Conservation (phyloP, 2,113 vertebrate species). For the Ammodytes dubius region DNA sequence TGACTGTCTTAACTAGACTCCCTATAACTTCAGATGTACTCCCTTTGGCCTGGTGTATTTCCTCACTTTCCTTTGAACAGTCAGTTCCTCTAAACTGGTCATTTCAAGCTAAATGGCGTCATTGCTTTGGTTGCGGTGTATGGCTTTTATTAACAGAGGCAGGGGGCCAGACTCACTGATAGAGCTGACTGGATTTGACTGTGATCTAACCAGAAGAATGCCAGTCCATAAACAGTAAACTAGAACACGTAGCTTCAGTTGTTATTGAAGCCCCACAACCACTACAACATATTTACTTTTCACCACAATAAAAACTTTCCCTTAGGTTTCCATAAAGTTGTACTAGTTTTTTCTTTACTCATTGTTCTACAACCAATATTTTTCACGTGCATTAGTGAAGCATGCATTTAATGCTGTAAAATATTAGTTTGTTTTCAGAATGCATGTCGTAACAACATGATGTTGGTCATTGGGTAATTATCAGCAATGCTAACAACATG, state of each 20-base stretch:
- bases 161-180: slow-evolving; percentile 57
- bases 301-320: background rate
- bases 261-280: background rate
- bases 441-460: background rate
- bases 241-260: slow-evolving; percentile 25
- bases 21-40: slow-evolving; percentile 20
- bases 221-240: background rate
- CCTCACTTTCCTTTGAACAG: slow-evolving; percentile 9
- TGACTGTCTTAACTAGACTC: slow-evolving; percentile 26
- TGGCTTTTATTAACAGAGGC: slow-evolving; percentile 60
- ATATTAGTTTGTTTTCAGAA: background rate
- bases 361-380: background rate
- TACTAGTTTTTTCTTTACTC: background rate
- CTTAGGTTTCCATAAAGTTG: background rate
- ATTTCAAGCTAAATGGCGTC: slow-evolving; percentile 17
- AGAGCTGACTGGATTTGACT: slow-evolving; percentile 45
- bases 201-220: slow-evolving; percentile 48
- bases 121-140: slow-evolving; percentile 35
- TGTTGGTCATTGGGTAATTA: background rate
- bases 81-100: slow-evolving; percentile 29
- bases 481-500: background rate
- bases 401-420: background rate
- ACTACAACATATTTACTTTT: background rate
- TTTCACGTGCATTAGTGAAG: background rate
- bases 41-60: slow-evolving; percentile 24